These are phyloP conservation scores for Bothrops jararaca DNA, from an alignment of 2,113 vertebrate genomes.

Conservation along the genomic window DNA sequence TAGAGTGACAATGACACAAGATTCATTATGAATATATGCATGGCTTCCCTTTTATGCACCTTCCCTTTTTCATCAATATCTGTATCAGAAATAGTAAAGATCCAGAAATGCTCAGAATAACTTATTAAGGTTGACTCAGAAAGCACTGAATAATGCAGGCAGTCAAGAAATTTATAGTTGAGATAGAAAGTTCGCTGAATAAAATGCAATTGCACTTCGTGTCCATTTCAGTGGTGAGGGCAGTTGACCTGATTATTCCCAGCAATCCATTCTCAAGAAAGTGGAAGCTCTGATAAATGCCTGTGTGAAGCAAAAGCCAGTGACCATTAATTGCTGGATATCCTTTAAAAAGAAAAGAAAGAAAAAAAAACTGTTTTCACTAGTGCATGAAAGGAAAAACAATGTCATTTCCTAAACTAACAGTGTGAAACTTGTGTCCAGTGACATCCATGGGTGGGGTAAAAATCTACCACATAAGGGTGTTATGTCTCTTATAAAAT, in stretches of 20 bases:
- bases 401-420: not conserved
- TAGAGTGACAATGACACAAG: too few species aligned
- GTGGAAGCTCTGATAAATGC: not conserved
- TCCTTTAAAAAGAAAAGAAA: too few species aligned
- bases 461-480: not conserved
- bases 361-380: not conserved
- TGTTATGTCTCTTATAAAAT: not conserved
- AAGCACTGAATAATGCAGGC: not conserved
- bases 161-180: not conserved
- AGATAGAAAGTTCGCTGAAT: not conserved
- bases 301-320: not conserved
- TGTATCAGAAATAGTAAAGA: not conserved
- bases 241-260: not conserved
- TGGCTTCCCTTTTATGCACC: not conserved
- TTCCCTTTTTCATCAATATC: not conserved
- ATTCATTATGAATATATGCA: too few species aligned
- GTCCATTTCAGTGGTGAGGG: not conserved
- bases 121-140: not conserved
- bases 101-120: not conserved
- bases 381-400: not conserved
- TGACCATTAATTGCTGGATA: not conserved
- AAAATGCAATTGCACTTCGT: not conserved
- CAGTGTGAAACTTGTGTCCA: not conserved
- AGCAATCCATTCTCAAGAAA: not conserved
- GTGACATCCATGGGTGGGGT: not conserved